Evolutionary conservation across 2,113 vertebrate genomes (phyloP).

Genomic region (Petaurus breviceps): DNA sequence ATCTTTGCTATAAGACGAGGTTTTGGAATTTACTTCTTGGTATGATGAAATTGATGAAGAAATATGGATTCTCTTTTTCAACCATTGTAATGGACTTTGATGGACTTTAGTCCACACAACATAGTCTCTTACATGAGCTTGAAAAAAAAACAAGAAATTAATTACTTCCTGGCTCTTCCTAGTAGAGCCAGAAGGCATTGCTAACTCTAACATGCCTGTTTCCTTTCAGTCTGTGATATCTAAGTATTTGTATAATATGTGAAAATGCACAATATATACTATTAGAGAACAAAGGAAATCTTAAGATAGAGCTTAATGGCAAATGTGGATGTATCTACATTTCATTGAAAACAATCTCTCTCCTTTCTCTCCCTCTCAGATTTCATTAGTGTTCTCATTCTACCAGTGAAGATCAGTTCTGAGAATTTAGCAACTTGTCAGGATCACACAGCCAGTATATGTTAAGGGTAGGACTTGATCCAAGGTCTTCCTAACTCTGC

Average conservation of each 20-base stretch:
- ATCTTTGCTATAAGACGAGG: not conserved
- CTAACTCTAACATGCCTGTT: not conserved
- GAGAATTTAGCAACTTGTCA: not conserved
- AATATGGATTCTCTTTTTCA: not conserved
- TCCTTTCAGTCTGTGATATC: not conserved
- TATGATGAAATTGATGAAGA: not conserved
- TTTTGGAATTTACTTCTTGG: conserved; percentile 9
- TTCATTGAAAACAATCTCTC: not conserved
- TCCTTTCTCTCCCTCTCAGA: not conserved
- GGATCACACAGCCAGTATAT: not conserved
- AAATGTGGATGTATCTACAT: not conserved
- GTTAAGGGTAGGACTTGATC: not conserved
- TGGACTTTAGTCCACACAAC: not conserved
- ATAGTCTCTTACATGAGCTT: not conserved
- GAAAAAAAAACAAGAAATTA: not conserved
- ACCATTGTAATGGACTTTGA: not conserved
- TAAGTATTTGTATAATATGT: not conserved
- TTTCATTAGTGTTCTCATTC: not conserved
- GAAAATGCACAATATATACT: not conserved
- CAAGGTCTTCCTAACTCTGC: not conserved
- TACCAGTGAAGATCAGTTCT: not conserved
- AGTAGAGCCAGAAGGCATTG: not conserved
- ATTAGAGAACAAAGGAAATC: not conserved
- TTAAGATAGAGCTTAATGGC: not conserved
- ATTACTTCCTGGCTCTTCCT: not conserved